Evolutionary conservation across 1,140 invertebrate species (phyloP).

Genomic region (Drosophila murphyi): DNA sequence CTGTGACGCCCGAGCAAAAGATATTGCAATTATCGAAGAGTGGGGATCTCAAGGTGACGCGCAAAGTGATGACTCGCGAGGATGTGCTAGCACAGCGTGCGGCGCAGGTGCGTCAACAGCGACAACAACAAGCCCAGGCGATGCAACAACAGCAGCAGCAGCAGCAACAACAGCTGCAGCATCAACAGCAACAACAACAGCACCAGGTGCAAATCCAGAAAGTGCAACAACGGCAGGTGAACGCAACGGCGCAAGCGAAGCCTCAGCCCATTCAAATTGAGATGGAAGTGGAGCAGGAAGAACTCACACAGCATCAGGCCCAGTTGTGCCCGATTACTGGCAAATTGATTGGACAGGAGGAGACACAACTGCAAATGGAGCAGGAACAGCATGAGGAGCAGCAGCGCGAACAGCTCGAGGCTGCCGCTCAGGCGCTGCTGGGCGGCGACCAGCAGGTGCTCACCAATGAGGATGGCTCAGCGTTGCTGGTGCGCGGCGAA

Average conservation of each 20-base stretch:
- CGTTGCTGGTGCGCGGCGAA: slow-evolving; percentile 88
- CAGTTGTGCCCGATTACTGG: slow-evolving; percentile 79
- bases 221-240: slow-evolving; percentile 40
- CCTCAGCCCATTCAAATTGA: slow-evolving; percentile 41
- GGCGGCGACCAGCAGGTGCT: slow-evolving; percentile 76
- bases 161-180: slow-evolving; percentile 55
- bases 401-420: slow-evolving; percentile 71
- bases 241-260: slow-evolving; percentile 17
- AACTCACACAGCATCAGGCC: slow-evolving; percentile 65
- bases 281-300: slow-evolving; percentile 65
- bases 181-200: slow-evolving; percentile 48
- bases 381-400: slow-evolving; percentile 76
- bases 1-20: slow-evolving; percentile 80
- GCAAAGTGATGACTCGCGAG: slow-evolving; percentile 79
- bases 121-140: slow-evolving; percentile 52
- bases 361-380: slow-evolving; percentile 80
- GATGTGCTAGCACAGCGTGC: slow-evolving; percentile 63
- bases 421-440: slow-evolving; percentile 64
- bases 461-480: slow-evolving; percentile 84
- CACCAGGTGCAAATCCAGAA: slow-evolving; percentile 62
- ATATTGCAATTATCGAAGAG: slow-evolving; percentile 81
- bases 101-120: slow-evolving; percentile 59
- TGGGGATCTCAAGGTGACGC: slow-evolving; percentile 81
- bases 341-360: slow-evolving; percentile 76
- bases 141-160: slow-evolving; percentile 40